phyloP scores from a whole-genome alignment of 1,140 invertebrate species.

The Lethrus apterus region DNA sequence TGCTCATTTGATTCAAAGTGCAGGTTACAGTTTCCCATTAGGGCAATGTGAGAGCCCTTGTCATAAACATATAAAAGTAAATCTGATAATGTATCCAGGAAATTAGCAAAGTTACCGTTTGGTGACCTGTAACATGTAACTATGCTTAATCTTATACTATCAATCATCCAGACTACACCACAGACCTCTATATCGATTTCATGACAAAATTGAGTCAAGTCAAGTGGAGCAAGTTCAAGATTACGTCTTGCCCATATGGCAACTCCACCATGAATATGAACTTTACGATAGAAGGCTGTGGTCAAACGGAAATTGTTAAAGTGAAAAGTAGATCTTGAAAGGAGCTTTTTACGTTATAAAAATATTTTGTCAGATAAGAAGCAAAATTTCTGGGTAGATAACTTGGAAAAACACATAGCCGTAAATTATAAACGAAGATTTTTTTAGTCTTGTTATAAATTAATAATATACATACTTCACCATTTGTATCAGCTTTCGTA shows the following conservation, averaged over 20 bases:
- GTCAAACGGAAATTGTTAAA: not conserved
- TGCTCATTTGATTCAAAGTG: slow-evolving; percentile 6
- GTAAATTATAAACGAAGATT: no score
- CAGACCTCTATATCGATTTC: slow-evolving; percentile 6
- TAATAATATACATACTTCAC: no score
- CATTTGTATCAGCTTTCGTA: no score
- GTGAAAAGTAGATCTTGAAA: slow-evolving; percentile 2
- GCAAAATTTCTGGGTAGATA: no score
- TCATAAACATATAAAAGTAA: not conserved
- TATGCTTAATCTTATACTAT: not conserved
- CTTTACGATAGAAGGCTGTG: not conserved
- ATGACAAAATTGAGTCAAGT: not conserved
- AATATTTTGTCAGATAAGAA: no score
- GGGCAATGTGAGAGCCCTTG: not conserved
- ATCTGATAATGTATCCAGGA: not conserved
- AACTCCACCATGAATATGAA: slow-evolving; percentile 3
- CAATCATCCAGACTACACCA: not conserved
- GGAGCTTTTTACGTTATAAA: no score
- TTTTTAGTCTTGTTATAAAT: no score
- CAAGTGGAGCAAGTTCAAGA: not conserved
- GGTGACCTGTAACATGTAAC: slow-evolving; percentile 2
- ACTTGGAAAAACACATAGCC: no score
- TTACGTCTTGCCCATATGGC: slow-evolving; percentile 1
- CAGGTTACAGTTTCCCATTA: slow-evolving; percentile 1
- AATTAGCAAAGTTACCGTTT: not conserved